Evolutionary conservation across 2,797 vertebrate species (phyloP).

Genomic region (Scarus forsteni): DNA sequence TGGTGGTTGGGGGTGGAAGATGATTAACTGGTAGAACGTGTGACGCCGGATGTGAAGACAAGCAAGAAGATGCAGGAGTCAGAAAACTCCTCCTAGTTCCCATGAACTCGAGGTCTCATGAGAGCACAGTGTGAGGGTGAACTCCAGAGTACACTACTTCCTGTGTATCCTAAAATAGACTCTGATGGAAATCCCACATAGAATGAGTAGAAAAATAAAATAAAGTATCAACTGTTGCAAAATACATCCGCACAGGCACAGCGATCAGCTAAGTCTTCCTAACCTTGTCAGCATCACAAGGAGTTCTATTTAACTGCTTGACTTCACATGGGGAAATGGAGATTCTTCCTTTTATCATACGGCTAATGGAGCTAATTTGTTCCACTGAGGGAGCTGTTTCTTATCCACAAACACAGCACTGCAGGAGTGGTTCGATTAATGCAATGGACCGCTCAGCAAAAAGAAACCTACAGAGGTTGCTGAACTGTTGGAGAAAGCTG

Average conservation of each 20-base stretch:
- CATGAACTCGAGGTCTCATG: conserved; percentile 75
- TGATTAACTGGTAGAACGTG: conserved; percentile 47
- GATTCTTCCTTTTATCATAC: conserved; percentile 70
- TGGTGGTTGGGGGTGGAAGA: conserved; percentile 15
- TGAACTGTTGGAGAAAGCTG: conserved; percentile 46
- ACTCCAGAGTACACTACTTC: conserved; percentile 64
- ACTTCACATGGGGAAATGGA: conserved; percentile 63
- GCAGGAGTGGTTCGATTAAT: conserved; percentile 71
- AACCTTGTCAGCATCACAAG: conserved; percentile 35
- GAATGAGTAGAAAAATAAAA: conserved; percentile 22
- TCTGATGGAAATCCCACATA: conserved; percentile 60
- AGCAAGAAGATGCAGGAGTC: conserved; percentile 34
- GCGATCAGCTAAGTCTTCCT: conserved; percentile 49
- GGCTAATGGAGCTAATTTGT: conserved; percentile 79
- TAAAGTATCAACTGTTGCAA: conserved; percentile 15
- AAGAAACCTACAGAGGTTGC: conserved; percentile 61
- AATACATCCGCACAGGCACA: conserved; percentile 32
- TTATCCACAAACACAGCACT: conserved; percentile 68
- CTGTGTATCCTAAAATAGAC: conserved; percentile 73
- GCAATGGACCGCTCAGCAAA: conserved; percentile 62
- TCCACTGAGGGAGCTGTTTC: conserved; percentile 74
- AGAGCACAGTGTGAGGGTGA: conserved; percentile 56
- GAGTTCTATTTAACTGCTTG: conserved; percentile 51
- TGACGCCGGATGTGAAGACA: conserved; percentile 57
- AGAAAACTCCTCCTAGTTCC: conserved; percentile 67